Evolutionary conservation across 1,140 invertebrate genomes (phyloP), one percentile per base, ranked within the genome.

Genomic region (Heterodera carotae): DNA sequence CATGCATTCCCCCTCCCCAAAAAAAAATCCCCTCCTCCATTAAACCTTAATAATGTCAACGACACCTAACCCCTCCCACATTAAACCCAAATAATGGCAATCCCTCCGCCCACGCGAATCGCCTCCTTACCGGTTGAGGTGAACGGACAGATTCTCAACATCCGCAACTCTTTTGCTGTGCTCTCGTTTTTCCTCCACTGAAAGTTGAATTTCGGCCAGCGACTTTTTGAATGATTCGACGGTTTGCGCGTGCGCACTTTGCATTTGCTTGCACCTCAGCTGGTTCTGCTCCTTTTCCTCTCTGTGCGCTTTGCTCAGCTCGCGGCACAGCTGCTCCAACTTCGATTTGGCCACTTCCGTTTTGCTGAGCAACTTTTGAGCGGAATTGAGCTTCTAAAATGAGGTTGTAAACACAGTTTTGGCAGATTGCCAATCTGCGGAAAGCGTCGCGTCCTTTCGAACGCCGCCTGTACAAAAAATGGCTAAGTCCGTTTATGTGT

Each of bases 141-240:
- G 80, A 2, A 22, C 62, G 25, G 80, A 82, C 31, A 83, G 68
- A 31, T 76, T 73, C 62, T 83, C 82, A 34, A 83, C 81, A 59
- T 83, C 83, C 18, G 59, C 75, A 71, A 84, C 69, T 25, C 75
- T 48, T 48, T 77, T 69, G 59, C 39, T 75, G 39, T 84, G 83
- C 29, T 83, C 78, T 29, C 76, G 62, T 25, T 76, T 75, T 3
- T 64, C 76, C 27, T 84, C 70, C 0, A 83, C 82, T 29, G 81
- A 82, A 48, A 68, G 59, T 53, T 83, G 82, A 69, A 83, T 84
- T n/a, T 83, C 82, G 12, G 48, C 75, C 34, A 82, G 70, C 5
- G 83, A 83, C 27, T 77, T 82, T 73, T 84, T 83, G 64, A 83
- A 85, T 4, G 70, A 73, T 27, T 83, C 83, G 2, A 83, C 75